Evolutionary conservation across 2,113 vertebrate species (phyloP), one percentile per base, ranked within the genome.

Genomic region (Catharus bicknelli): DNA sequence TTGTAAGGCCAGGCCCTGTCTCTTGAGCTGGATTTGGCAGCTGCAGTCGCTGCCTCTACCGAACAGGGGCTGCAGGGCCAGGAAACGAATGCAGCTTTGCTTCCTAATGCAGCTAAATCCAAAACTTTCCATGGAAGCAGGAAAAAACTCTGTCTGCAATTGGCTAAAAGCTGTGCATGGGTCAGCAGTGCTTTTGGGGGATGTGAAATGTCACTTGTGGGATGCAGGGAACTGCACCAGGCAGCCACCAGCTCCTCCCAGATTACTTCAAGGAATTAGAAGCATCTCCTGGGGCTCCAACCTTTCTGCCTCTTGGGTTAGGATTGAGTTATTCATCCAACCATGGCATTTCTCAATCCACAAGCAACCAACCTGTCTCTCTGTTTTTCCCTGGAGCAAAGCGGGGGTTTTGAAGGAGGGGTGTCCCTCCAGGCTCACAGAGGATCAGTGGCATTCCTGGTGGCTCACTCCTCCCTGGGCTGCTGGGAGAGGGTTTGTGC

Each of bases 181-280:
- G 17, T 19, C 83, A 73, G 83, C 54, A 57, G 11, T 0, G 14
- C 10, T 74, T 32, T 5, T 53, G 64, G 23, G n/a, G 23, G 3
- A 0, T 66, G 47, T 1, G 7, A 20, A 42, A 34, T 32, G 55
- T 64, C 79, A 38, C 45, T 59, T 36, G 16, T 20, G 36, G 59
- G 54, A 32, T 32, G n/a, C 2, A 21, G 19, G 40, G 43, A 58
- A 4, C 50, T 1, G 4, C 32, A 5, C 9, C 0, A 4, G 16
- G 21, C 1, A 4, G 36, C 40, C 64, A 43, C 19, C 59, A 64
- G 36, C 38, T 79, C 48, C 34, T 55, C 53, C 12, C 0, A 3
- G 26, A 32, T 47, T 43, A 11, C 50, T 18, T 8, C 45, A 77
- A 64, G 74, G 45, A 61, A 19, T 43, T 30, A 11, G 27, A 40